Evolutionary conservation across 2,113 vertebrate genomes (phyloP), one percentile per base, ranked within the genome.

Genomic region (Arenaria interpres): DNA sequence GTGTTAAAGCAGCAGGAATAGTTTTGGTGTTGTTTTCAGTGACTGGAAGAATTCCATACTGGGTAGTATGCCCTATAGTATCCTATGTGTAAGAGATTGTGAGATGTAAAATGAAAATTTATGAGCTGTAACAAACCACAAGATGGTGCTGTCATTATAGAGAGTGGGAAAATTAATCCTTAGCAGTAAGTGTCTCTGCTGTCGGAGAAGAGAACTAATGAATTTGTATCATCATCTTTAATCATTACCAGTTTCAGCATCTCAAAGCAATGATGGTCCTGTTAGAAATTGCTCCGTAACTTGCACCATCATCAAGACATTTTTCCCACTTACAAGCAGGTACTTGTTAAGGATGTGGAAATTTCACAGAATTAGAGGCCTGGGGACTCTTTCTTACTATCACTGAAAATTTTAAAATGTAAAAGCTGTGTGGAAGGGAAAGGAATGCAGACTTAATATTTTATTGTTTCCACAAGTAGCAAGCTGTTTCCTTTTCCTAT

Each of bases 101-200:
- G 72, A 73, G 27, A 23, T 15, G 5, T 24, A 21, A 81, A 91
- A n/a, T 6, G 25, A 33, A 25, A 83, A 85, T 73, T 72, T 41
- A 64, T 35, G 35, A 41, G 3, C 79, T 12, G 39, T 21, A 48
- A 21, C 32, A 25, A 54, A 37, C 96, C 97, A 96, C 93, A 48
- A 95, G 97, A 25, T 97, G 97, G 96, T 77, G 95, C 97, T 96
- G 79, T 56, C 78, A 51, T 64, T 73, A 60, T 8, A 56, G 32
- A 32, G 23, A 14, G 32, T 2, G 12, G 46, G 14, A 39, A 28
- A 62, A 62, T 9, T 3, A 35, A 46, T 85, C n/a, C 20, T 27
- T 10, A 2, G 32, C 54, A 57, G 37, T 20, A 39, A 45, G 39
- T 0, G 5, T 6, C 25, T 51, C 14, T 7, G 30, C 39, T 4